phyloP scores from a whole-genome alignment of 2,888 invertebrate species.

The Aleiodes leptofemur region DNA sequence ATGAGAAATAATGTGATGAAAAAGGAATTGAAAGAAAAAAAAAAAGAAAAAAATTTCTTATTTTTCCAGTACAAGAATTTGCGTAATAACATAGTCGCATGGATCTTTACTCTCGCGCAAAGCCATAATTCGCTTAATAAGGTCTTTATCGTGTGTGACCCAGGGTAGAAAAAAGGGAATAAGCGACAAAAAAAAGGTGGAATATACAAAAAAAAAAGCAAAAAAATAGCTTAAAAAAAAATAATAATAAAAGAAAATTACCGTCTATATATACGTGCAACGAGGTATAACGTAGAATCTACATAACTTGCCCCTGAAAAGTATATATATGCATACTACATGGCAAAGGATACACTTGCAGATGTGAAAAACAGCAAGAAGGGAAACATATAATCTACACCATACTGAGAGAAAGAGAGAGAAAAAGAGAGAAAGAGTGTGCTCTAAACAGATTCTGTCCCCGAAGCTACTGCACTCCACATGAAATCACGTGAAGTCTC shows the following conservation, averaged over 20 bases:
- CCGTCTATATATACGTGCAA: slow-evolving; percentile 13
- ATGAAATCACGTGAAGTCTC: slow-evolving; percentile 58
- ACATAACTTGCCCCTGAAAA: slow-evolving; percentile 35
- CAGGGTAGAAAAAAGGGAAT: slow-evolving; percentile 40
- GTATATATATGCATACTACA: neutral
- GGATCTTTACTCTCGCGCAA: slow-evolving; percentile 42
- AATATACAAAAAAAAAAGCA: neutral
- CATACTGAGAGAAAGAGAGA: slow-evolving; percentile 55
- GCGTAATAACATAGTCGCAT: slow-evolving; percentile 31
- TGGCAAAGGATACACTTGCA: neutral
- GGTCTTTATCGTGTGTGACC: slow-evolving; percentile 62
- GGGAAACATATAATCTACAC: slow-evolving; percentile 42
- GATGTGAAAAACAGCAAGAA: slow-evolving; percentile 34
- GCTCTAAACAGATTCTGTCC: slow-evolving; percentile 66
- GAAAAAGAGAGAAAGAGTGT: too few species aligned
- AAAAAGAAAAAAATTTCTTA: slow-evolving; percentile 9
- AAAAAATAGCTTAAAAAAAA: slow-evolving; percentile 16
- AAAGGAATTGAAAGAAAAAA: neutral
- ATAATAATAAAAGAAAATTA: slow-evolving; percentile 12
- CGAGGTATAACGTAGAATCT: slow-evolving; percentile 8
- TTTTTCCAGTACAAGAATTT: slow-evolving; percentile 1
- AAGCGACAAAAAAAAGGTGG: neutral
- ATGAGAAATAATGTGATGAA: too few species aligned
- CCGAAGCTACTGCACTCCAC: slow-evolving; percentile 61
- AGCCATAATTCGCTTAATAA: slow-evolving; percentile 61